Evolutionary conservation across 2,113 vertebrate species (phyloP).

Genomic region (Recurvirostra avosetta): DNA sequence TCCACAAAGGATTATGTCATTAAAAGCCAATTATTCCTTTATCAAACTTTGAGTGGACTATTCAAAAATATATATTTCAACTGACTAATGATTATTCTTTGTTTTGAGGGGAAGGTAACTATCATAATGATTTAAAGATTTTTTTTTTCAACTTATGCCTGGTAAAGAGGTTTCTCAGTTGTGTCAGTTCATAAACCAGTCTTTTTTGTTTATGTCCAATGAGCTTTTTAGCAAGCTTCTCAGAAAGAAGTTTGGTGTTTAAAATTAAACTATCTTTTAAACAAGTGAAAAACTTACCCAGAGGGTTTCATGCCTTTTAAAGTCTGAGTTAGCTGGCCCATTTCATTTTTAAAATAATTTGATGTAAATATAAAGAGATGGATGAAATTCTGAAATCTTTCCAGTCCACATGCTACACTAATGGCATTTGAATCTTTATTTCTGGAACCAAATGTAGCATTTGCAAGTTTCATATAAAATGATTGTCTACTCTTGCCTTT

Average conservation of each 20-base stretch:
- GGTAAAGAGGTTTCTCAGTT: neutral
- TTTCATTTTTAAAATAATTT: conserved; percentile 38
- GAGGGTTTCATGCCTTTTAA: conserved; percentile 50
- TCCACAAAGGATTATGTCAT: neutral
- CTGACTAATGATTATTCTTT: neutral
- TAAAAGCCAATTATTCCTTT: neutral
- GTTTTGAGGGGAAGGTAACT: neutral
- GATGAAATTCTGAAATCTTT: conserved; percentile 28
- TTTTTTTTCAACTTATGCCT: neutral
- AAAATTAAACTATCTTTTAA: conserved; percentile 62
- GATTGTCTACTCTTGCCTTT: neutral
- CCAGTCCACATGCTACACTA: neutral
- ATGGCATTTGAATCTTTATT: neutral
- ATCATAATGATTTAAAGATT: neutral
- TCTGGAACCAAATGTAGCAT: neutral
- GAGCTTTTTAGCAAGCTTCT: conserved; percentile 53
- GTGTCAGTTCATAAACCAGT: neutral
- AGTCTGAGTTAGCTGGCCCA: conserved; percentile 39
- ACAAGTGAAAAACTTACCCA: conserved; percentile 11
- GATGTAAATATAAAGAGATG: conserved; percentile 26
- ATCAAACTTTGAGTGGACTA: neutral
- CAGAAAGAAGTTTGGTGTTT: conserved; percentile 44
- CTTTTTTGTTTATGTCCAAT: conserved; percentile 45
- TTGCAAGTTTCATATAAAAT: neutral
- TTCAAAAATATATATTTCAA: neutral